These are phyloP conservation scores for Atractosteus spatula DNA, from an alignment of 2,113 vertebrate genomes.

Conservation along the genomic window DNA sequence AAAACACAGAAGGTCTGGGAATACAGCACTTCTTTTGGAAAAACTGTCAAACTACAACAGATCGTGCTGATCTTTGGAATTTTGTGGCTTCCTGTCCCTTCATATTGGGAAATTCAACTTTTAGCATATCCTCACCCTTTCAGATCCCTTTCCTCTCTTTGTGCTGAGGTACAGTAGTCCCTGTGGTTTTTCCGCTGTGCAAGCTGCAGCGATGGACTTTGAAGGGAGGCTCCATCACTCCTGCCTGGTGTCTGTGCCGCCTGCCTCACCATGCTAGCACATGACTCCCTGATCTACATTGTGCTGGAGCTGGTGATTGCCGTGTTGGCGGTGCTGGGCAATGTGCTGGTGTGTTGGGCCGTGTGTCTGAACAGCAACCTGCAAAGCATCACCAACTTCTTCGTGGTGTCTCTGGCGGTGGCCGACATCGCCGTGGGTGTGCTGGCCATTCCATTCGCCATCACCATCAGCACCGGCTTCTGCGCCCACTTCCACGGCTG, in stretches of 20 bases:
- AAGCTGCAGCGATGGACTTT: constrained; percentile 84
- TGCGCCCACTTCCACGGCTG: constrained; percentile 91
- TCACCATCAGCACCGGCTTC: constrained; percentile 91
- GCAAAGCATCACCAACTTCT: constrained; percentile 95
- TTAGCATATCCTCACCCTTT: too few relatives aligned
- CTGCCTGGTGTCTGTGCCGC: constrained; percentile 42
- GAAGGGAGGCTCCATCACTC: constrained; percentile 61
- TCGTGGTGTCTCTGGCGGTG: constrained; percentile 89
- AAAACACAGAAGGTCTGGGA: too few relatives aligned
- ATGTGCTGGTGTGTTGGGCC: constrained; percentile 95
- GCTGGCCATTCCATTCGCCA: constrained; percentile 91
- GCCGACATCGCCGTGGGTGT: constrained; percentile 93
- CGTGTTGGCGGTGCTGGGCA: constrained; percentile 84
- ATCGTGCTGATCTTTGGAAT: neutral
- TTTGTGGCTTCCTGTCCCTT: too few relatives aligned
- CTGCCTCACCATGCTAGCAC: constrained; percentile 68
- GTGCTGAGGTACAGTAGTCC: constrained; percentile 19
- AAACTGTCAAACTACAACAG: too few relatives aligned
- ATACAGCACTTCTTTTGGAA: too few relatives aligned
- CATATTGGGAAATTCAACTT: too few relatives aligned
- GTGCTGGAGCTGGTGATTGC: constrained; percentile 87
- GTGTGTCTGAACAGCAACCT: constrained; percentile 91
- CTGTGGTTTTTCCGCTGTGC: constrained; percentile 21
- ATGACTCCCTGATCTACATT: constrained; percentile 68
- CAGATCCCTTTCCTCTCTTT: neutral